Base-by-base conservation (phyloP, 2,797 vertebrate species). In the Chromis chromis region DNA sequence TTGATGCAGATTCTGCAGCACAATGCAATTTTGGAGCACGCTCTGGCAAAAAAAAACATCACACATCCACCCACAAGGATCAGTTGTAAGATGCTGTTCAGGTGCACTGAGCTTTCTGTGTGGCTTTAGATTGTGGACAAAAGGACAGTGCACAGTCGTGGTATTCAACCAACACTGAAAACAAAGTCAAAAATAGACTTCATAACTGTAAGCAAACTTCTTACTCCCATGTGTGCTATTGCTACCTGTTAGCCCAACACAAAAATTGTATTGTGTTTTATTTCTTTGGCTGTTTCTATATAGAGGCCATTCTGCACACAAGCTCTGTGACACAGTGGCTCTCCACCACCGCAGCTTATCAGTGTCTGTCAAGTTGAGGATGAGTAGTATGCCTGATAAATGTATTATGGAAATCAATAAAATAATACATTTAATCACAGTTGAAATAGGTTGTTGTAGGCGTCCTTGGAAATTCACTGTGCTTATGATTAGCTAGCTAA, bases 1-100 rank as follows among this genome's bases (percentile, higher is more conserved):
- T 39, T 54, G 19, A 57, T 72, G 49, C 16, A 44, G 42, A 57
- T 68, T 73, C 22, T 58, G 64, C 16, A 67, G 46, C 25, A 50
- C 31, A 31, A 49, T 54, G 36, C 1, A 8, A 49, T 57, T 54
- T 46, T 58, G 36, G n/a, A 54, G 16, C 2, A 57, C 3, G 44
- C 25, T 55, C 54, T n/a, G 19, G 40, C 19, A 19, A 55, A 57
- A 16, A 33, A 33, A 27, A 53, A 27, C 6, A 9, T 53, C 31
- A 65, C 9, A 62, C 17, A 73, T 46, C 46, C 28, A n/a, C 22
- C 56, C 14, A 1, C 39, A 27, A 39, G 42, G 33, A 68, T 31
- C 11, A 16, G 5, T 31, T 58, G 16, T 57, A 13, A 54, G 16
- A 46, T 52, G 25, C 52, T 63, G 31, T 24, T 57, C 17, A 28